These are phyloP conservation scores for Gouania willdenowi DNA, from an alignment of 2,797 vertebrate genomes.

Conservation along the genomic window DNA sequence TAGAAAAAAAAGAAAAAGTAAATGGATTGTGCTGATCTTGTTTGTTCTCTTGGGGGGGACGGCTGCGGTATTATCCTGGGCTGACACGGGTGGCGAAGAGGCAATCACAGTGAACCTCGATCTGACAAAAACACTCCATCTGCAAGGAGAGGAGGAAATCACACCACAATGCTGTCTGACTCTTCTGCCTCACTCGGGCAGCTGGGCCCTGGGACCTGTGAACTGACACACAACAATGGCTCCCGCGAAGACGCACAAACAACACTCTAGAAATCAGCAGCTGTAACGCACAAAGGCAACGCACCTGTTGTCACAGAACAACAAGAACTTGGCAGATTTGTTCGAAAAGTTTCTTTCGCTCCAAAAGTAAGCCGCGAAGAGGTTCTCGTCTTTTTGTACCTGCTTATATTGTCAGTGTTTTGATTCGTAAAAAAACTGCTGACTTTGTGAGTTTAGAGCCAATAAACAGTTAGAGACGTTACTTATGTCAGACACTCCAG, in stretches of 20 bases:
- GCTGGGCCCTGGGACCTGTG: slow-evolving; percentile 65
- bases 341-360: slow-evolving; percentile 29
- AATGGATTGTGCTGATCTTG: slow-evolving; percentile 80
- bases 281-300: slow-evolving; percentile 63
- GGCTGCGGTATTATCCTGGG: slow-evolving; percentile 74
- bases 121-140: slow-evolving; percentile 82
- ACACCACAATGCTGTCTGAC: slow-evolving; percentile 79
- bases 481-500: slow-evolving; percentile 12
- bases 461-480: slow-evolving; percentile 17
- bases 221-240: slow-evolving; percentile 53
- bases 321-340: slow-evolving; percentile 22
- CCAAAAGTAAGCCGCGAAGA: slow-evolving; percentile 1
- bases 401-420: not conserved
- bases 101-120: slow-evolving; percentile 79
- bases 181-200: slow-evolving; percentile 71
- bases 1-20: slow-evolving; percentile 78
- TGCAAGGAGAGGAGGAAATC: slow-evolving; percentile 76
- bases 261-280: slow-evolving; percentile 58
- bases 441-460: not conserved
- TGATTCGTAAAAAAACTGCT: not conserved
- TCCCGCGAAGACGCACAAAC: slow-evolving; percentile 58
- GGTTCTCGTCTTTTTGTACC: not conserved
- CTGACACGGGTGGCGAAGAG: slow-evolving; percentile 80
- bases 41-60: slow-evolving; percentile 69
- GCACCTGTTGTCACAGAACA: slow-evolving; percentile 62